Conservation (phyloP, 2,797 vertebrate species). For the Lateolabrax maculatus region DNA sequence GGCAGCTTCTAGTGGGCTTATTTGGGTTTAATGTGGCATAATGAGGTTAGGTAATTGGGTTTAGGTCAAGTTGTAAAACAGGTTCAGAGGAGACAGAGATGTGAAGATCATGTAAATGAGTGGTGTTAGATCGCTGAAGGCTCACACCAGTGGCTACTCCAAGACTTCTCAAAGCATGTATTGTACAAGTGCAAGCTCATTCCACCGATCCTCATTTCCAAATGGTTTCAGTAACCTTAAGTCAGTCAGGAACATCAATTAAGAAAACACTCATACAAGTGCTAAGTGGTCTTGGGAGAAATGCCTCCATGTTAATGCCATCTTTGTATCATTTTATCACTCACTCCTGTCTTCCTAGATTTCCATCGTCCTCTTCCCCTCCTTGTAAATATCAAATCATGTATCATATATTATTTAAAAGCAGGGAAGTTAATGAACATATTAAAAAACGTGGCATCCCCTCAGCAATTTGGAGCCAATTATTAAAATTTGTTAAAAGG, state of each 20-base stretch:
- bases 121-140: slow-evolving; percentile 71
- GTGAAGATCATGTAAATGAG: slow-evolving; percentile 84
- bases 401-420: slow-evolving; percentile 88
- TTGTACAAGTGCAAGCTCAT: slow-evolving; percentile 26
- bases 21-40: slow-evolving; percentile 89
- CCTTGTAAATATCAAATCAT: slow-evolving; percentile 82
- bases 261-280: slow-evolving; percentile 76
- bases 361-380: slow-evolving; percentile 58
- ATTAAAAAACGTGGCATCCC: slow-evolving; percentile 82
- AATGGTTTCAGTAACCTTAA: slow-evolving; percentile 69
- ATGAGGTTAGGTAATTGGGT: slow-evolving; percentile 88
- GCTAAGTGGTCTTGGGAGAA: slow-evolving; percentile 75
- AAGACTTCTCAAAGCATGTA: slow-evolving; percentile 50
- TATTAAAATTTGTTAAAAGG: slow-evolving; percentile 90
- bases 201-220: slow-evolving; percentile 42
- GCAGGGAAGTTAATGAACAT: slow-evolving; percentile 84
- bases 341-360: slow-evolving; percentile 60
- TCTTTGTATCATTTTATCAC: slow-evolving; percentile 63
- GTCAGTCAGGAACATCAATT: slow-evolving; percentile 67
- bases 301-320: slow-evolving; percentile 63
- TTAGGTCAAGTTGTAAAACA: slow-evolving; percentile 88
- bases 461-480: slow-evolving; percentile 87
- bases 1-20: slow-evolving; percentile 83
- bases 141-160: slow-evolving; percentile 61
- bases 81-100: slow-evolving; percentile 81